Evolutionary conservation across 2,797 vertebrate species (phyloP), one percentile per base, ranked within the genome.

Genomic region (Microchirus variegatus): DNA sequence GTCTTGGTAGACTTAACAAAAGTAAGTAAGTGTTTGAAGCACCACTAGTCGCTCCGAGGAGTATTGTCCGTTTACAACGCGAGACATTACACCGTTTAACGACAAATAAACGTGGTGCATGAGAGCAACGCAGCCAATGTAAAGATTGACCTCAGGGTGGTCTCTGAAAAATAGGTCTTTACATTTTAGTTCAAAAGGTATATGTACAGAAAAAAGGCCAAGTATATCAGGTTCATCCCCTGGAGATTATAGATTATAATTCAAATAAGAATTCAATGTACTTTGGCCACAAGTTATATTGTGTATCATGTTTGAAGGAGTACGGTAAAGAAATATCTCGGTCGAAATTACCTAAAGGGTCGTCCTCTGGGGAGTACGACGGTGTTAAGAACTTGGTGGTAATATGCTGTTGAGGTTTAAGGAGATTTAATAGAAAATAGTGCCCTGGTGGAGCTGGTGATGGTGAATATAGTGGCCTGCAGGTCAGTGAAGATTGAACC

Each of bases 351-450:
- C 14, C 51, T 48, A 53, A 52, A 56, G 44, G 45, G 52, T 50
- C 22, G 61, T 67, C 65, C 53, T 75, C 57, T 56, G 45, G 47
- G 59, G 50, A 76, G 31, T 62, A 54, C 48, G 58, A 65, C 62
- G 37, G 55, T 17, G 16, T 47, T 68, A 52, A 55, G 52, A 52
- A 52, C 65, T 65, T 53, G 80, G 80, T 70, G 65, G 66, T 69
- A 75, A 85, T 83, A 51, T 82, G 65, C 67, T 72, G 67, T 80
- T 78, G 67, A 69, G 44, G 61, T 73, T 71, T 62, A n/a, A 46
- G 70, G 13, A 74, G 12, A 77, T 54, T 15, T 47, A 54, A 56
- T 22, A 5, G 18, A 22, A 57, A 66, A 57, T 44, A 58, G 59
- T 52, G 17, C 47, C 70, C 62, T 19, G 15, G 46, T 67, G 74